Percentiles rank a stretch among this genome's conserved stretches.
phyloP scores from a whole-genome alignment of 2,888 invertebrate genomes.

The Pristionchus arcanus region DNA sequence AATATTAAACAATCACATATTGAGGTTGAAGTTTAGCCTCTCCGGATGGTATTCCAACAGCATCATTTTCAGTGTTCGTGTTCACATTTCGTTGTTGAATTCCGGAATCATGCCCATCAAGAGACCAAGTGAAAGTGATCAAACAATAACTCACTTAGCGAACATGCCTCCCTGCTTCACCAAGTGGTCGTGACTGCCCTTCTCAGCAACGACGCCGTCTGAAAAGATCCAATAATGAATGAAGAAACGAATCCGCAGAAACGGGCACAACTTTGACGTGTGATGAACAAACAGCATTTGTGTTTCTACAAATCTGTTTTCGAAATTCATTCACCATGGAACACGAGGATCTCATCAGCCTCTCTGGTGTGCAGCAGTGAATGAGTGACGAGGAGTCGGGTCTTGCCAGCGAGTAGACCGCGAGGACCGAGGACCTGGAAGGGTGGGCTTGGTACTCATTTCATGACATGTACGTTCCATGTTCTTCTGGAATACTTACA shows the following conservation, averaged over 20 bases:
- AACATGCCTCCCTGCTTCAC: constrained; percentile 19
- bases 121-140: no score
- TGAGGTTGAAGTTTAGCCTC: no score
- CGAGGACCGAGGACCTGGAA: constrained; percentile 88
- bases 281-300: no score
- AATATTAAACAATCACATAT: no score
- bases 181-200: not conserved
- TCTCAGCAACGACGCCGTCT: constrained; percentile 32
- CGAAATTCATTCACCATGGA: constrained; percentile 82
- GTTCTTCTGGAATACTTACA: constrained; percentile 54
- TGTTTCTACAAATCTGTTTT: no score
- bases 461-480: not conserved
- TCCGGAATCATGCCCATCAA: no score
- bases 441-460: no score
- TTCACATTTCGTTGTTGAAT: no score
- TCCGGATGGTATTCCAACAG: no score
- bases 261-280: no score
- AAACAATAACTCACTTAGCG: not conserved
- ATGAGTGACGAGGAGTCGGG: constrained; percentile 94
- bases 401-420: constrained; percentile 83
- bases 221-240: not conserved
- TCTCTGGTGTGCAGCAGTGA: constrained; percentile 93
- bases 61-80: no score
- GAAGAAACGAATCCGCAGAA: no score
- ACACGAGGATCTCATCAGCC: constrained; percentile 92